Evolutionary conservation across 2,113 vertebrate species (phyloP), one percentile per base, ranked within the genome.

Genomic region (Pseudorectes ferrugineus): DNA sequence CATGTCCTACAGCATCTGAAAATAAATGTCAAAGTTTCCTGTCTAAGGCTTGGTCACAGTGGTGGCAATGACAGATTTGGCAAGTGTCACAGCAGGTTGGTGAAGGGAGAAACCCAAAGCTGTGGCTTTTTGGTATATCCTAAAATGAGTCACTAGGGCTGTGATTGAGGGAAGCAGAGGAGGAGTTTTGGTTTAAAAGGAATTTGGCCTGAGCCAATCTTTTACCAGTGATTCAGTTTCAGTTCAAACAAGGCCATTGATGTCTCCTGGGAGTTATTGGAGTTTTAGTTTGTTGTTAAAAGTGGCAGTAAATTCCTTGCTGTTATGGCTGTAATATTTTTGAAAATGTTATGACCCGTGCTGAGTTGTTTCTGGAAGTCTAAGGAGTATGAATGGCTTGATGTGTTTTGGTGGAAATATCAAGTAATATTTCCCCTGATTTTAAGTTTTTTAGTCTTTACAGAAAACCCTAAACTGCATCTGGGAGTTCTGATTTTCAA

Each of bases 31-130:
- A 36, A 61, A 33, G 24, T 24, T 62, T 85, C 33, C 28, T 45
- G 1, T 28, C 3, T 5, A 29, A 63, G 28, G 22, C 24, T 63
- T 3, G 5, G 25, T 33, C 25, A 2, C 1, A 46, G 48, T 23
- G 54, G 21, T 63, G 31, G 19, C 31, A 40, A 4, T 12, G 59
- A 28, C 23, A 61, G 36, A 5, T 43, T 29, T 3, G 6, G 14
- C 6, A 40, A 21, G 36, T 19, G 38, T 58, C 28, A 25, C 28
- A 16, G 7, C 21, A 22, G 35, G 3, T 12, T 62, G 26, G 22
- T 59, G 42, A 54, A 70, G 14, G 62, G n/a, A 21, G 8, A 62
- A 61, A n/a, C 23, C 14, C 28, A 22, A 52, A 62, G 17, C 17
- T 80, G 26, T 85, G 54, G 14, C 54, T 88, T 91, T 62, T 16